A percentile compares a stretch with the other conserved stretches of the same genome.
Evolutionary conservation across 2,113 vertebrate genomes (phyloP).

Genomic region (Phaethon lepturus): DNA sequence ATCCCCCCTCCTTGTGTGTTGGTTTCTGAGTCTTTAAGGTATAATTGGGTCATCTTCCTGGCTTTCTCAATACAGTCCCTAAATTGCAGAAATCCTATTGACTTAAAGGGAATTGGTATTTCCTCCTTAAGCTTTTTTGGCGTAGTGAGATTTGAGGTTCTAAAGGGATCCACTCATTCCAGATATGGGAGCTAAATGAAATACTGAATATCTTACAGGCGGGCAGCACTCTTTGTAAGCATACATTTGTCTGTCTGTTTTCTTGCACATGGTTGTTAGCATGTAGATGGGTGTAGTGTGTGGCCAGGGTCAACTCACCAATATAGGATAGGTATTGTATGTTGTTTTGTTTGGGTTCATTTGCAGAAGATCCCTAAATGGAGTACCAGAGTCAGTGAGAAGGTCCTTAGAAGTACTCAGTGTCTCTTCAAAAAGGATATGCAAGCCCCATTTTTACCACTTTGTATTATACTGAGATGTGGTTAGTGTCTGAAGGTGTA

Average conservation of each 20-base stretch:
- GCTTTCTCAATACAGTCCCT: not conserved
- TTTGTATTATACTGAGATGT: not conserved
- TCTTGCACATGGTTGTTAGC: not conserved
- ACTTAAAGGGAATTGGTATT: not conserved
- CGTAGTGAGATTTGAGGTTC: not conserved
- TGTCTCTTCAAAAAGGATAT: not conserved
- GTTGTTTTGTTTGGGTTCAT: not conserved
- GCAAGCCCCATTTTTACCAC: not conserved
- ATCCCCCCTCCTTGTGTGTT: not conserved
- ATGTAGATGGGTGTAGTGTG: not conserved
- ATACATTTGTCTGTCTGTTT: accelerated
- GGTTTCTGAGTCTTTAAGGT: not conserved
- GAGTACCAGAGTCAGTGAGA: not conserved
- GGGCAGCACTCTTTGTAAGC: not conserved
- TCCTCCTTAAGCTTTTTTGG: not conserved
- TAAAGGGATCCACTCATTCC: not conserved
- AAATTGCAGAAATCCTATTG: not conserved
- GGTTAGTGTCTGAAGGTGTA: not conserved
- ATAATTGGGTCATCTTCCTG: accelerated
- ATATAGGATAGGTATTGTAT: not conserved
- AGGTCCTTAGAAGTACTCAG: not conserved
- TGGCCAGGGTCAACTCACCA: not conserved
- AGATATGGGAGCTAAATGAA: not conserved
- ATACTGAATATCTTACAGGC: not conserved
- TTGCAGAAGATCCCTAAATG: not conserved